Evolutionary conservation across 2,797 vertebrate genomes (phyloP), one percentile per base, ranked within the genome.

Genomic region (Vireo griseus): DNA sequence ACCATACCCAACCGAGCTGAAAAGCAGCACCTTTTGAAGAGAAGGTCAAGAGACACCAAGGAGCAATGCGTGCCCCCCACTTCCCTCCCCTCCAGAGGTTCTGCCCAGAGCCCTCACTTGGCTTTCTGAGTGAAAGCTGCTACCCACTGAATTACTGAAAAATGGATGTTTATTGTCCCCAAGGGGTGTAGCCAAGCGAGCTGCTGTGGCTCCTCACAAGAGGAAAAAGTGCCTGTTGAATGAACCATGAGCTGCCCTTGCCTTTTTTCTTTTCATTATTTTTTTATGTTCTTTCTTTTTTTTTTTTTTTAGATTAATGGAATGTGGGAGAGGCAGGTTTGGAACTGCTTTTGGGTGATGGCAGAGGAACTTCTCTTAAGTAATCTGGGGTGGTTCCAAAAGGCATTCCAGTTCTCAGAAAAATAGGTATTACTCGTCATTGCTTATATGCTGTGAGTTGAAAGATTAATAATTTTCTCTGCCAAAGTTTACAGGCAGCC

Each of bases 391-490:
- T 80, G 39, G 52, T 88, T 96, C 92, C 93, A 96, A 82, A 82
- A 80, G 48, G 51, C 90, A 84, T 94, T 95, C 91, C 91, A 90
- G 40, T 94, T 97, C 94, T 93, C 92, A 93, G 96, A 96, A 97
- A 94, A 96, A 79, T 90, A 93, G 92, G 79, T 79, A 94, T 84
- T 96, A 84, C 76, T 91, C 73, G 40, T 92, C 69, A 71, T 72
- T 80, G 87, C 88, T 92, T 92, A 89, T 94, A 68, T 84, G 89
- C 92, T 44, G 8, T 3, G 84, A 81, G 74, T 48, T 92, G 86
- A 92, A 96, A 96, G 94, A 96, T 96, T 84, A 94, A 84, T 96
- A 51, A 72, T 79, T 81, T 90, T 90, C 69, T 33, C 86, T 94
- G 95, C 93, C 91, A 94, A 92, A 84, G 33, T 91, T 88, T 84